phyloP scores from a whole-genome alignment of 2,113 vertebrate species.

The Vidua chalybeata region DNA sequence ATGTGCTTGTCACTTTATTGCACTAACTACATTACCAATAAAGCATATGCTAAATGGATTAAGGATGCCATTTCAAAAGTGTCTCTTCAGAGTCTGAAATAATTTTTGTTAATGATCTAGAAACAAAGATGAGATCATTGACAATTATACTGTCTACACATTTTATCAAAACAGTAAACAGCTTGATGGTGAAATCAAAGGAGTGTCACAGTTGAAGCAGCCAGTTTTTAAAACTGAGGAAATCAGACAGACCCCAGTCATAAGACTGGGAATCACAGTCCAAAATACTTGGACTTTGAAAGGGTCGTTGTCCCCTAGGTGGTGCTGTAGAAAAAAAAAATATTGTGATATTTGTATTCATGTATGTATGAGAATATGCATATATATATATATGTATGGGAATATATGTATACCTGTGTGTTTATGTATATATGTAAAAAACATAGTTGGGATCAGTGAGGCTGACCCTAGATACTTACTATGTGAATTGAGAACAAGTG shows the following conservation, averaged over 20 bases:
- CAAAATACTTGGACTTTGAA: neutral
- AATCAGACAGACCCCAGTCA: neutral
- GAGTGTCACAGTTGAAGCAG: neutral
- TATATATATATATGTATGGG: neutral
- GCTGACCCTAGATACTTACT: neutral
- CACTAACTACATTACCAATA: neutral
- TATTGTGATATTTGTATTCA: neutral
- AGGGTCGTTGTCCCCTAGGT: neutral
- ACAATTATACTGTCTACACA: neutral
- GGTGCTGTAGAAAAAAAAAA: constrained; percentile 20
- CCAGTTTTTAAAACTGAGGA: neutral
- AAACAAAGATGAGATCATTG: neutral
- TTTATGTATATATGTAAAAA: neutral
- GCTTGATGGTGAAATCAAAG: neutral
- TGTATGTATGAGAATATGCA: neutral
- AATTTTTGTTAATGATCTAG: neutral
- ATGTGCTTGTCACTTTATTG: neutral
- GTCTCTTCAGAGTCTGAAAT: neutral
- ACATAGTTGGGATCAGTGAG: neutral
- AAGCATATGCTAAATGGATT: neutral
- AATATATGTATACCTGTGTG: neutral
- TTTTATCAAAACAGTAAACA: neutral
- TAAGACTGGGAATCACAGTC: neutral
- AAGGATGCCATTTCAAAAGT: neutral
- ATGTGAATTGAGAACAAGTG: neutral